Percentiles rank a stretch among this genome's conserved stretches.
Conservation (phyloP, 2,888 invertebrate genomes). For the Cyclophora punctaria region DNA sequence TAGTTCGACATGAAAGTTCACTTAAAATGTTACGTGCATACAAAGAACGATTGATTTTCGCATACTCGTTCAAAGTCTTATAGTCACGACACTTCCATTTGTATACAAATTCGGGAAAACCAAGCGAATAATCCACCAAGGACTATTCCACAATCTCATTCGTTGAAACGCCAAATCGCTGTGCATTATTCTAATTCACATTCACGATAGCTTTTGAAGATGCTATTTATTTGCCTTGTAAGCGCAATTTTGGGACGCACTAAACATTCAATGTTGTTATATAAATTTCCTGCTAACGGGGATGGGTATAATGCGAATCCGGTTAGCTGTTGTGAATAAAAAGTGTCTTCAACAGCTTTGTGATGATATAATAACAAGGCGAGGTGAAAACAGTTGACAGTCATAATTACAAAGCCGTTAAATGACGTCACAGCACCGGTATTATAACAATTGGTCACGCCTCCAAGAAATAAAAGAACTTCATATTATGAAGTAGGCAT, state of each 20-base stretch:
- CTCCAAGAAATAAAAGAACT: constrained; percentile 11
- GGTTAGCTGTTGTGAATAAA: neutral
- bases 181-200: constrained; percentile 73
- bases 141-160: constrained; percentile 64
- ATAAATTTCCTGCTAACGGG: too few relatives aligned
- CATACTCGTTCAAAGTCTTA: constrained; percentile 34
- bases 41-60: constrained; percentile 27
- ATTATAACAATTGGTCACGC: constrained; percentile 10
- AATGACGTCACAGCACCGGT: too few relatives aligned
- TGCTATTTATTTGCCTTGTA: constrained; percentile 68
- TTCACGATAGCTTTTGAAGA: constrained; percentile 69
- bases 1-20: neutral
- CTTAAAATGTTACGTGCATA: constrained; percentile 8
- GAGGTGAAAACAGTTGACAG: neutral
- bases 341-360: neutral
- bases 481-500: constrained; percentile 8
- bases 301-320: too few relatives aligned
- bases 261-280: constrained; percentile 5
- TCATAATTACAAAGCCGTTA: too few relatives aligned
- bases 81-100: constrained; percentile 62
- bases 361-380: neutral
- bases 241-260: constrained; percentile 36
- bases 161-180: constrained; percentile 72
- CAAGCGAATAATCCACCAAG: constrained; percentile 68
- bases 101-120: constrained; percentile 61